Conservation (phyloP, 2,113 vertebrate genomes). For the Aphyosemion australe region DNA sequence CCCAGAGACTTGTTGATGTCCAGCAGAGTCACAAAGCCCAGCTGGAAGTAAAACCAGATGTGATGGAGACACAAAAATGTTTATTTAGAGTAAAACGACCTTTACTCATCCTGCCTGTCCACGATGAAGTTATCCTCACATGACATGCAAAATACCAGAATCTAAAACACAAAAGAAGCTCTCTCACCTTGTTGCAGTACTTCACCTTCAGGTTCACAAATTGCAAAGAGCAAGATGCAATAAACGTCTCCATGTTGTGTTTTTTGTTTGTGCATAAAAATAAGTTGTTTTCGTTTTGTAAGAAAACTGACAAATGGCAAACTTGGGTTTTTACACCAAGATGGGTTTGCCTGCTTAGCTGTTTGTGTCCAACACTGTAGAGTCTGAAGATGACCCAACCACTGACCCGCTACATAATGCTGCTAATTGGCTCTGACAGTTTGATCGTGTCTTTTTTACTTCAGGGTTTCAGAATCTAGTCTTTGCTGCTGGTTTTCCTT, state of each 20-base stretch:
- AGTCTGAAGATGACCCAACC: conserved; percentile 38
- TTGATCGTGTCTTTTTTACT: conserved; percentile 55
- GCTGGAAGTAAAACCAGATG: conserved; percentile 81
- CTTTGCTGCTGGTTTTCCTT: conserved; percentile 62
- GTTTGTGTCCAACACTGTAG: conserved; percentile 29
- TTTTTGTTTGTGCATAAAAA: conserved; percentile 4
- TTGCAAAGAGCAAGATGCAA: conserved; percentile 65
- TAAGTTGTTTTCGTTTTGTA: conserved; percentile 7
- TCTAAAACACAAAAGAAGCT: background rate
- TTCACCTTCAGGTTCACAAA: conserved; percentile 38
- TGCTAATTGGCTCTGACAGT: conserved; percentile 68
- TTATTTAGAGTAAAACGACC: background rate
- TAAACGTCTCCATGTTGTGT: conserved; percentile 28
- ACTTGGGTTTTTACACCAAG: conserved; percentile 27
- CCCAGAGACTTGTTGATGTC: conserved; percentile 70
- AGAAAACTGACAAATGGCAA: conserved; percentile 61
- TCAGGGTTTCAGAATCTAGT: conserved; percentile 55
- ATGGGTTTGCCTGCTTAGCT: conserved; percentile 65
- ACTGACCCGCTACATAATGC: conserved; percentile 49
- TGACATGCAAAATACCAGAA: conserved; percentile 40
- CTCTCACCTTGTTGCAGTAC: conserved; percentile 20
- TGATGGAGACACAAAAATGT: background rate
- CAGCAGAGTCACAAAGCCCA: conserved; percentile 80
- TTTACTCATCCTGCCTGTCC: background rate
- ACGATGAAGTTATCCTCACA: conserved; percentile 12